Evolutionary conservation across 2,888 invertebrate genomes (phyloP).

Genomic region (Lithophane ornitopus): DNA sequence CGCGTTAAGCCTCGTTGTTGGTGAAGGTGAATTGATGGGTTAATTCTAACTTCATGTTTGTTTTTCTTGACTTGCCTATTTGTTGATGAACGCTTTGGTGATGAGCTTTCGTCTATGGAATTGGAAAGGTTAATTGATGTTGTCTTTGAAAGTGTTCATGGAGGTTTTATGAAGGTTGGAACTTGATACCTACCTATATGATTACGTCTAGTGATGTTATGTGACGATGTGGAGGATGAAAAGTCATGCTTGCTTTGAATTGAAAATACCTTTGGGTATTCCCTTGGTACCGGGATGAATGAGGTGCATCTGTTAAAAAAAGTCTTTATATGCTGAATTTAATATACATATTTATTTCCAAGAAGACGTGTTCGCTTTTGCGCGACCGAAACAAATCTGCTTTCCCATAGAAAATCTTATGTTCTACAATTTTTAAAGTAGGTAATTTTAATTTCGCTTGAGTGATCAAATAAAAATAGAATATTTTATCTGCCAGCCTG

Average conservation of each 20-base stretch:
- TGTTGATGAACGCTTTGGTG: constrained; percentile 46
- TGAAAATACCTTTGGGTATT: neutral
- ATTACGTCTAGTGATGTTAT: constrained; percentile 13
- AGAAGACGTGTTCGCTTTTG: neutral
- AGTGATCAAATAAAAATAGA: no score
- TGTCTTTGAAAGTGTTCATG: constrained; percentile 38
- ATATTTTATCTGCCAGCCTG: neutral
- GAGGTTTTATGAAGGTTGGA: constrained; percentile 13
- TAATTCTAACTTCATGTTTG: constrained; percentile 56
- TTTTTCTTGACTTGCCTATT: constrained; percentile 40
- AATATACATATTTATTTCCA: neutral
- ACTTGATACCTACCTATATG: no score
- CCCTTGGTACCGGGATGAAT: neutral
- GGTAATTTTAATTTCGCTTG: neutral
- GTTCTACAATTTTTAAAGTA: neutral
- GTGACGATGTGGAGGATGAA: neutral
- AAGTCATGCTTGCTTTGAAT: neutral
- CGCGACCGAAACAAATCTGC: neutral
- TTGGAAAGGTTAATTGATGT: constrained; percentile 35
- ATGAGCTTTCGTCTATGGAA: constrained; percentile 41
- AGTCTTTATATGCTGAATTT: neutral
- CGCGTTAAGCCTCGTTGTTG: constrained; percentile 53
- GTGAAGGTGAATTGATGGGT: constrained; percentile 61
- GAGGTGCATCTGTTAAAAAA: neutral
- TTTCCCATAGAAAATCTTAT: neutral